Conservation (phyloP, 2,113 vertebrate species). For the Neogale vison region DNA sequence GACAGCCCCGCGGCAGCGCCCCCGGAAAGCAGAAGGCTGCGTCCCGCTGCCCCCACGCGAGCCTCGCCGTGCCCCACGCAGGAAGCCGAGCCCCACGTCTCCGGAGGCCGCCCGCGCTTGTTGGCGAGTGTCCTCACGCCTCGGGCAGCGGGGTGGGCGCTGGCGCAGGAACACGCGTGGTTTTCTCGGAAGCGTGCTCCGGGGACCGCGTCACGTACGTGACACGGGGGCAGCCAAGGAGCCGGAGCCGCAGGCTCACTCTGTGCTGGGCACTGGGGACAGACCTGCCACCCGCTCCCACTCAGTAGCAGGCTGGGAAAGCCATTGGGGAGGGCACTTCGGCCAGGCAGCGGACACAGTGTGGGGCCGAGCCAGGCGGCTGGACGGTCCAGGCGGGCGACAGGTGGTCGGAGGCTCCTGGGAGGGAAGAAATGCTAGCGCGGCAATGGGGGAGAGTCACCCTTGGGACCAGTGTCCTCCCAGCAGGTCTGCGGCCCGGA, state of each 20-base stretch:
- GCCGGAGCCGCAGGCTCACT: no score
- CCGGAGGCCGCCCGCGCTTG: rapidly evolving
- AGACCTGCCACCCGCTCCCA: neutral
- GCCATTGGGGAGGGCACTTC: neutral
- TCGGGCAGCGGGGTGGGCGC: neutral
- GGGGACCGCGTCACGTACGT: rapidly evolving
- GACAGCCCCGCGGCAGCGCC: neutral
- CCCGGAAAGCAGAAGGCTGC: neutral
- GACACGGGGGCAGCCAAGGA: neutral
- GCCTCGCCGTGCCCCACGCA: no score
- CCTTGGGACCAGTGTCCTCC: neutral
- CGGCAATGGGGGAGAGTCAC: neutral
- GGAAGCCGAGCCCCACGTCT: neutral
- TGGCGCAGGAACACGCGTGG: neutral
- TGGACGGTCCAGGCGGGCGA: neutral
- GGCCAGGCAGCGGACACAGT: neutral
- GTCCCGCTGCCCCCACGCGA: neutral
- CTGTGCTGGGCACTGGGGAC: neutral
- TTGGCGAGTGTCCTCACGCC: rapidly evolving
- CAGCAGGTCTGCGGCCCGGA: neutral
- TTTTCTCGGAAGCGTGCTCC: neutral
- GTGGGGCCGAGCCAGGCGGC: neutral
- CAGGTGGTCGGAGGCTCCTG: neutral
- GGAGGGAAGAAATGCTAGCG: neutral
- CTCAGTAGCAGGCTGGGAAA: neutral